Evolutionary conservation across 2,888 invertebrate genomes (phyloP), one percentile per base, ranked within the genome.

Genomic region (Synergus laeviventris): DNA sequence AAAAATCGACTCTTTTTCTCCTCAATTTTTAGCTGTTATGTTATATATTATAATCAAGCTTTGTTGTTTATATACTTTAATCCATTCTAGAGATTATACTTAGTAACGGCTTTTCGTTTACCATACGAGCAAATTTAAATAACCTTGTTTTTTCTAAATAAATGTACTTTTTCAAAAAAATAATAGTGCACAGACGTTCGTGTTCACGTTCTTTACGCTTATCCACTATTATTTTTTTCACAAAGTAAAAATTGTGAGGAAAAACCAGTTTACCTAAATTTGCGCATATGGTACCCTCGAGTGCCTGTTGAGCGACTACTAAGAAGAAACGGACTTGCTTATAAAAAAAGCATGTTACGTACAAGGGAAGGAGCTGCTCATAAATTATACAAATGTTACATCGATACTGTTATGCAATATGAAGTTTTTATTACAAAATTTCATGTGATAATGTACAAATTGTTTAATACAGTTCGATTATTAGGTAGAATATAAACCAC

Each of bases 381-480:
- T 74, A 83, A 84, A 84, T 83, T 81, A 82, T 81, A 82, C 77
- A 66, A 81, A 84, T 81, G 81, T 85, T 83, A 78, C 81, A 81
- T 83, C 56, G 76, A 81, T 74, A 80, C 80, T 80, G 81, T 86
- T 86, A 81, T 78, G 77, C 77, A 83, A 84, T 84, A 74, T 77
- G 82, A 86, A 83, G 82, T 86, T 86, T 87, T 85, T 85, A 84
- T 81, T 81, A 81, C 70, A 79, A 79, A 83, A 87, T 83, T 84
- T 84, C 79, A 86, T 87, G 86, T 88, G 85, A 88, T 86, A 87
- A 85, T 87, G 86, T 87, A 87, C 87, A 87, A 87, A 86, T 84
- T 81, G 81, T 81, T 84, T 84, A 82, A 84, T 85, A 85, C 84
- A 77, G 74, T 81, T 84, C 82, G 77, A 84, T 80, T 82, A 80